Percentiles rank a stretch among this genome's conserved stretches.
Evolutionary conservation across 2,797 vertebrate species (phyloP).

Genomic region (Benthosema pterotum): DNA sequence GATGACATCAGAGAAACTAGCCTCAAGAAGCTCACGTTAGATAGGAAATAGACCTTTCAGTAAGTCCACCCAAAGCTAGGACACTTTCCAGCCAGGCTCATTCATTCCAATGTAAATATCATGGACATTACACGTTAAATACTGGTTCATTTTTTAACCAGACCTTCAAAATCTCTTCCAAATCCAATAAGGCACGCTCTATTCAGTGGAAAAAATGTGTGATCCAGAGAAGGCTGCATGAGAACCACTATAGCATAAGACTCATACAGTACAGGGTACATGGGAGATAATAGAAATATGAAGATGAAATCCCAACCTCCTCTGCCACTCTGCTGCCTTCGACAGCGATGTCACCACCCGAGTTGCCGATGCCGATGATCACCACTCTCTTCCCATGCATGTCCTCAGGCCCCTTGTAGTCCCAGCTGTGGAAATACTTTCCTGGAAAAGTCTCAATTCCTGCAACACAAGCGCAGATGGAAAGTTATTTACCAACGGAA

Average conservation of each 20-base stretch:
- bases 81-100: too few species aligned
- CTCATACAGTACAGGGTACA: not conserved
- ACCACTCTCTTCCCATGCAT: slow-evolving; percentile 77
- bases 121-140: too few species aligned
- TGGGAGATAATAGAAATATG: not conserved
- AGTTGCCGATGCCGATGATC: slow-evolving; percentile 81
- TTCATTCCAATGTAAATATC: too few species aligned
- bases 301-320: slow-evolving; percentile 51
- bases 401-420: slow-evolving; percentile 78
- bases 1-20: too few species aligned
- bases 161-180: too few species aligned
- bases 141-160: too few species aligned
- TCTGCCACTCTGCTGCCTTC: slow-evolving; percentile 74
- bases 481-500: not conserved
- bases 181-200: too few species aligned
- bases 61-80: too few species aligned
- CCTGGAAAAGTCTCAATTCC: slow-evolving; percentile 80
- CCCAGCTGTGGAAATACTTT: slow-evolving; percentile 79
- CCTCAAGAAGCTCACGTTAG: too few species aligned
- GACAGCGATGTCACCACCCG: slow-evolving; percentile 79
- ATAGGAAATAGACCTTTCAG: too few species aligned
- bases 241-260: not conserved
- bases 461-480: slow-evolving; percentile 37
- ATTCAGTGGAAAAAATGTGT: too few species aligned
- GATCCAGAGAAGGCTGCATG: not conserved